These are phyloP conservation scores for Xyrichtys novacula DNA, from an alignment of 2,797 vertebrate genomes.

Conservation along the genomic window DNA sequence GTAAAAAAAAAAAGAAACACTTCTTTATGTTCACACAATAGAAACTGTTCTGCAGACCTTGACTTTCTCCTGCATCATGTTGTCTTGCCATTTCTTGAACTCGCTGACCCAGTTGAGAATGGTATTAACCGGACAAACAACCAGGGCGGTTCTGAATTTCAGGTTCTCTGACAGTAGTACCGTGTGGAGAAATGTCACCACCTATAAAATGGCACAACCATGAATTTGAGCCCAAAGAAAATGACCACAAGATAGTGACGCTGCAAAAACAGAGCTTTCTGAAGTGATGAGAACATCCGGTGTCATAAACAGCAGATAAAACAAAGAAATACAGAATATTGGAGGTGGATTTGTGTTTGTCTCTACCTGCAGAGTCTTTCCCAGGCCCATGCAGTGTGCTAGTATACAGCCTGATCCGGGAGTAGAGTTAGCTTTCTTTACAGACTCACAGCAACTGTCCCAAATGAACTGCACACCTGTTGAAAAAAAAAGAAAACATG, in stretches of 20 bases:
- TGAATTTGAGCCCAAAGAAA: background rate
- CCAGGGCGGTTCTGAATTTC: constrained; percentile 91
- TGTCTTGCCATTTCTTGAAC: constrained; percentile 95
- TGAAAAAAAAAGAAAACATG: background rate
- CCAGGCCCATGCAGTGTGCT: constrained; percentile 98
- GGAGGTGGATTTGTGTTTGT: background rate
- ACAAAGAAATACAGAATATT: background rate
- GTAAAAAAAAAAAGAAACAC: background rate
- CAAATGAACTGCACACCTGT: constrained; percentile 98
- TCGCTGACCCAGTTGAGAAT: constrained; percentile 97
- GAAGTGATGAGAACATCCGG: background rate
- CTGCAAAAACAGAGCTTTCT: background rate
- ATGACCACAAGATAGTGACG: background rate
- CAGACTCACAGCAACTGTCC: constrained; percentile 97
- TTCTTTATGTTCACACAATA: background rate
- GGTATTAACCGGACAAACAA: constrained; percentile 96
- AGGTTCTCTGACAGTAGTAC: constrained; percentile 89
- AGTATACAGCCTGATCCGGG: constrained; percentile 95
- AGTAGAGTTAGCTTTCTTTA: constrained; percentile 92
- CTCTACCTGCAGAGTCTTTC: constrained; percentile 95
- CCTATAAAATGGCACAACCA: constrained; percentile 79
- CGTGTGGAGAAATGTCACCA: constrained; percentile 95
- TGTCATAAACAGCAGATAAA: background rate
- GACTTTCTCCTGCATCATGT: constrained; percentile 87
- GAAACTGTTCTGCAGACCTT: constrained; percentile 81